Evolutionary conservation across 2,797 vertebrate genomes (phyloP).

Genomic region (Aphelocoma californica): DNA sequence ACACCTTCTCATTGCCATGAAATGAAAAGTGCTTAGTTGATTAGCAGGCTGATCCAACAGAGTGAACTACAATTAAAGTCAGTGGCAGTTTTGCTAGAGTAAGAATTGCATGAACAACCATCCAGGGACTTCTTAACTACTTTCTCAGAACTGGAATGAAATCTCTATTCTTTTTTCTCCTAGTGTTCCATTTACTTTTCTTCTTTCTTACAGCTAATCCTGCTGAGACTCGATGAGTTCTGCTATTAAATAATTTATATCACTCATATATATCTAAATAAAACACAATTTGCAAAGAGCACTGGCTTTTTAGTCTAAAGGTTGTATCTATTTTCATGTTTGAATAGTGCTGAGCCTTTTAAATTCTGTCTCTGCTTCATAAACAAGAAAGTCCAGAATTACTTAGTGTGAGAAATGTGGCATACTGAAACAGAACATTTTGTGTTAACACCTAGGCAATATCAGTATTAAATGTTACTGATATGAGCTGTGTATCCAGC

Average conservation of each 20-base stretch:
- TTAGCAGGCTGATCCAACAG: constrained; percentile 35
- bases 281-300: neutral
- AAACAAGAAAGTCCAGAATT: neutral
- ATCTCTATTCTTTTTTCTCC: neutral
- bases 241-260: neutral
- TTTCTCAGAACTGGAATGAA: neutral
- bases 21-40: constrained; percentile 60
- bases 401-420: neutral
- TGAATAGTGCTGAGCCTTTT: neutral
- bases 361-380: neutral
- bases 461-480: neutral
- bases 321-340: neutral
- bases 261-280: neutral
- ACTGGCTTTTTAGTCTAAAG: neutral
- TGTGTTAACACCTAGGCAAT: neutral
- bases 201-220: neutral
- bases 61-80: constrained; percentile 38
- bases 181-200: neutral
- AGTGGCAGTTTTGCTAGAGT: constrained; percentile 6
- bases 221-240: neutral
- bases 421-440: neutral
- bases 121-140: constrained; percentile 3
- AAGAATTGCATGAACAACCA: neutral
- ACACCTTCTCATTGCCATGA: constrained; percentile 58
- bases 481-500: neutral